Conservation (phyloP, 2,888 invertebrate species). For the Acrobeloides nanus region DNA sequence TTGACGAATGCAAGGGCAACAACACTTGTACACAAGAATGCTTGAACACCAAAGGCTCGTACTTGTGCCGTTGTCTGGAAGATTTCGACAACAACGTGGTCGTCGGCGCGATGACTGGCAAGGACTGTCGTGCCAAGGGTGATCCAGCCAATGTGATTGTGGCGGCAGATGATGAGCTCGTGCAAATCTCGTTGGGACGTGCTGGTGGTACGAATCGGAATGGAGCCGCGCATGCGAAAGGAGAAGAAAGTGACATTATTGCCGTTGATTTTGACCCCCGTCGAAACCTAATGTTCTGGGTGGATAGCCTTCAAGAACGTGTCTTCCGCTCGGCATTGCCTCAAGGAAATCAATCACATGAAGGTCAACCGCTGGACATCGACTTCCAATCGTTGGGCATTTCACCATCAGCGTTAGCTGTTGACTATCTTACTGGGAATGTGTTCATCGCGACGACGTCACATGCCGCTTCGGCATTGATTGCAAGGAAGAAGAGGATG, state of each 20-base stretch:
- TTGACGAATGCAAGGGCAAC: slow-evolving; percentile 61
- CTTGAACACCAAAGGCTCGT: slow-evolving; percentile 80
- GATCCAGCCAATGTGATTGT: slow-evolving; percentile 38
- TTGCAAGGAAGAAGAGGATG: slow-evolving; percentile 32
- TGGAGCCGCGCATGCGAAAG: slow-evolving; percentile 50
- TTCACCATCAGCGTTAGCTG: slow-evolving; percentile 75
- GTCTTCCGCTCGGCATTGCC: slow-evolving; percentile 38
- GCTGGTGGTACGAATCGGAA: slow-evolving; percentile 39
- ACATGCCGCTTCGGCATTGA: slow-evolving; percentile 3
- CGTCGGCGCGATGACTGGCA: slow-evolving; percentile 52
- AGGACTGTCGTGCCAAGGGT: slow-evolving; percentile 52
- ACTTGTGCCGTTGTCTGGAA: slow-evolving; percentile 72
- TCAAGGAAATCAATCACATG: slow-evolving; percentile 50
- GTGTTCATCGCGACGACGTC: slow-evolving; percentile 36
- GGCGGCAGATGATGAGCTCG: slow-evolving; percentile 42
- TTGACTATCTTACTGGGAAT: slow-evolving; percentile 78
- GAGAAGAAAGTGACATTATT: slow-evolving; percentile 77
- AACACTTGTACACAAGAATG: slow-evolving; percentile 85
- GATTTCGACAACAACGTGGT: slow-evolving; percentile 53
- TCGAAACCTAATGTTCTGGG: slow-evolving; percentile 82
- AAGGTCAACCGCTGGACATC: slow-evolving; percentile 47
- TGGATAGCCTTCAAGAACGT: slow-evolving; percentile 67
- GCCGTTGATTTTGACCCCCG: slow-evolving; percentile 66
- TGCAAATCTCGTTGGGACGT: slow-evolving; percentile 40
- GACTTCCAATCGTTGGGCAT: slow-evolving; percentile 42